phyloP scores from a whole-genome alignment of 2,888 invertebrate species.

The Odontomyia ornata region DNA sequence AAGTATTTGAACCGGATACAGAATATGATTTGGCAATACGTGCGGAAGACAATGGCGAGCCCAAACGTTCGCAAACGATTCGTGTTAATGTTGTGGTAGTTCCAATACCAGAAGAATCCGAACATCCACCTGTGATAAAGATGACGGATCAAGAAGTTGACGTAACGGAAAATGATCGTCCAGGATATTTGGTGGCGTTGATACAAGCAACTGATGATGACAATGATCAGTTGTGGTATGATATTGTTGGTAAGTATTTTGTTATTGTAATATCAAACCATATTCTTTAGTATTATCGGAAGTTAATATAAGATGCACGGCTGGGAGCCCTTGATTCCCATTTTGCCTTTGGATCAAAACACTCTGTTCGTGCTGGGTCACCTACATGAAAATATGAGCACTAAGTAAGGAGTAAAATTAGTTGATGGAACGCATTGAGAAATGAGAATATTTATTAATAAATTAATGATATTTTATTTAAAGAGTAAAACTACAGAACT shows the following conservation, averaged over 20 bases:
- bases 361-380: too few species aligned
- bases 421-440: too few species aligned
- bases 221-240: slow-evolving; percentile 88
- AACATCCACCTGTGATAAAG: slow-evolving; percentile 71
- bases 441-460: too few species aligned
- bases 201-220: slow-evolving; percentile 88
- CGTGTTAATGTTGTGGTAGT: slow-evolving; percentile 77
- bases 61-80: slow-evolving; percentile 77
- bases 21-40: slow-evolving; percentile 63
- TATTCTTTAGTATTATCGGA: too few species aligned
- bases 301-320: too few species aligned
- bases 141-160: slow-evolving; percentile 74
- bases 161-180: slow-evolving; percentile 84
- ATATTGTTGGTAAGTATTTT: slow-evolving; percentile 82
- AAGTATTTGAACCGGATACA: slow-evolving; percentile 72
- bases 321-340: too few species aligned
- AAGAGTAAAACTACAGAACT: too few species aligned
- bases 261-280: background rate
- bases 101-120: slow-evolving; percentile 68
- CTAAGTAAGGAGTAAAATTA: too few species aligned
- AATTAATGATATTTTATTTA: too few species aligned
- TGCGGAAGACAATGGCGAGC: slow-evolving; percentile 82
- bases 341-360: too few species aligned
- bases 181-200: slow-evolving; percentile 86
- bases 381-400: too few species aligned